phyloP scores from a whole-genome alignment of 2,113 vertebrate genomes.

The Oreocharis arfaki region DNA sequence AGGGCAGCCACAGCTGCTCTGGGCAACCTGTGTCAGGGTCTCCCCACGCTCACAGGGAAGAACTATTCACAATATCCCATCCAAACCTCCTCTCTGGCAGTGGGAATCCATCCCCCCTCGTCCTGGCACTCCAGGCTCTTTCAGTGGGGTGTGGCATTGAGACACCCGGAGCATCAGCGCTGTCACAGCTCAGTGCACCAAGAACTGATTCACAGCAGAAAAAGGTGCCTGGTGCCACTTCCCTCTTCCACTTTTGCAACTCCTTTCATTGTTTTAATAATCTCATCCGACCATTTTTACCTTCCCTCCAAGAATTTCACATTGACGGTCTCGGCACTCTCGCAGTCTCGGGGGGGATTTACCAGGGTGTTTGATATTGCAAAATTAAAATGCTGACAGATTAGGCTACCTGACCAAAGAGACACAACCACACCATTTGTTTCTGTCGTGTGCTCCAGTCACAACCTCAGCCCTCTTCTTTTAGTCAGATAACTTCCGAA shows the following conservation, averaged over 20 bases:
- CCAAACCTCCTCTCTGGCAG: fast-evolving
- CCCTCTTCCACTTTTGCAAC: not conserved
- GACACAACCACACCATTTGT: not conserved
- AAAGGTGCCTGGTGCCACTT: not conserved
- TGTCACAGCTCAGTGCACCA: not conserved
- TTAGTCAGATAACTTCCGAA: not conserved
- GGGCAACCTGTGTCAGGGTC: not conserved
- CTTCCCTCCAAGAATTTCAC: not conserved
- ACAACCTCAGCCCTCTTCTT: not conserved
- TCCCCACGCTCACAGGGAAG: fast-evolving
- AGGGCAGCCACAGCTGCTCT: not conserved
- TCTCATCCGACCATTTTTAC: not conserved
- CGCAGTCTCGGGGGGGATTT: not conserved
- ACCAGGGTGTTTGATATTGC: not conserved
- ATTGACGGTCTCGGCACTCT: not conserved
- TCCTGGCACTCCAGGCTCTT: not conserved
- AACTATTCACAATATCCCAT: not conserved
- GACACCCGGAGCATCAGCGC: not conserved
- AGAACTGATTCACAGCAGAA: not conserved
- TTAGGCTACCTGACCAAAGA: not conserved
- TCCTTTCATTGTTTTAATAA: not conserved
- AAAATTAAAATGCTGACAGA: not conserved
- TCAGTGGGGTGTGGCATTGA: not conserved
- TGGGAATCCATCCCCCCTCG: not conserved
- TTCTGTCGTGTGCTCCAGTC: not conserved